Percentiles rank a stretch among this genome's conserved stretches.
Conservation (phyloP, 2,888 invertebrate genomes). For the Formica aserva region DNA sequence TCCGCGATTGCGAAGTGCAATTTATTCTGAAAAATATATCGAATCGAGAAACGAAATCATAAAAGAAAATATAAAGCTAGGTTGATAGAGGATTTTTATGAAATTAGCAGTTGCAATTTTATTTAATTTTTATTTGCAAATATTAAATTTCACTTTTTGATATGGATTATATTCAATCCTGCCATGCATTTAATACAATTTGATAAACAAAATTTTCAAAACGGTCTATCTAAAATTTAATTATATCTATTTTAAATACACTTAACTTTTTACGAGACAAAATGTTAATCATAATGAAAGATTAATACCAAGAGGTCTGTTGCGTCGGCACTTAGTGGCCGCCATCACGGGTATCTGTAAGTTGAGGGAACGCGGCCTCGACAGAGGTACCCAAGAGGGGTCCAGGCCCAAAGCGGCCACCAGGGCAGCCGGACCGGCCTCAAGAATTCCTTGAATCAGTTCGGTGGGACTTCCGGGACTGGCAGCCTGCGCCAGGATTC, state of each 20-base stretch:
- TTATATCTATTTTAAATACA: background rate
- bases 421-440: constrained; percentile 83
- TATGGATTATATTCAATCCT: background rate
- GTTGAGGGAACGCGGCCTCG: constrained; percentile 90
- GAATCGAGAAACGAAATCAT: background rate
- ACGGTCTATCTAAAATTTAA: background rate
- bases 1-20: background rate
- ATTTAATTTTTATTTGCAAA: constrained; percentile 2
- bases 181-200: background rate
- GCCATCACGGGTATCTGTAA: constrained; percentile 89
- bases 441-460: constrained; percentile 81
- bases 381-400: constrained; percentile 90
- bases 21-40: background rate
- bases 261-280: background rate
- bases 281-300: background rate
- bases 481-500: constrained; percentile 89
- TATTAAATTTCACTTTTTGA: background rate
- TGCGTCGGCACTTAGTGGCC: constrained; percentile 85
- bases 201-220: background rate
- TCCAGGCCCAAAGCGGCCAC: constrained; percentile 89
- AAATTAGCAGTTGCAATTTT: background rate
- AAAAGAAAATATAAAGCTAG: no score
- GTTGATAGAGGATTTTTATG: background rate
- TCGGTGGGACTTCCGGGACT: constrained; percentile 86
- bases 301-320: constrained; percentile 85